A percentile compares a stretch with the other conserved stretches of the same genome.
These are phyloP conservation scores for Conus ventricosus DNA, from an alignment of 1,140 invertebrate genomes.

Conservation along the genomic window DNA sequence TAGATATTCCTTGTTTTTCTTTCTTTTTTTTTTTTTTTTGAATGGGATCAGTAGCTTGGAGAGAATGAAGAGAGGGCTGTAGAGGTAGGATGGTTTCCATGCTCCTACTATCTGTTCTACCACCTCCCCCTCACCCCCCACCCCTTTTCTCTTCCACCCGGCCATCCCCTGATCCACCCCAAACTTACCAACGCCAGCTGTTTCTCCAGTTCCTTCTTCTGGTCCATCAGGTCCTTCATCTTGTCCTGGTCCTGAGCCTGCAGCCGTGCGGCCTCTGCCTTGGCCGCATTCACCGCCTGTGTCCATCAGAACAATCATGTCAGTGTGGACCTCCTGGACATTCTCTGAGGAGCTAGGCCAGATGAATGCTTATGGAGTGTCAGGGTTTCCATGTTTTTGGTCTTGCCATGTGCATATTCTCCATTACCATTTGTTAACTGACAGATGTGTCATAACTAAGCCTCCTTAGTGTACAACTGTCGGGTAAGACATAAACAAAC, in stretches of 20 bases:
- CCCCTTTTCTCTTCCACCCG: too few species aligned
- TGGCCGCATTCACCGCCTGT: conserved; percentile 47
- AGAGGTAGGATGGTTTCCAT: too few species aligned
- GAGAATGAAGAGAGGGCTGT: too few species aligned
- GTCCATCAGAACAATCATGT: neutral
- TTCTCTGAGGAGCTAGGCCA: neutral
- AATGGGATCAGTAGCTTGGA: too few species aligned
- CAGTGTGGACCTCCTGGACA: neutral
- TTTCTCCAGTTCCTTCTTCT: conserved; percentile 63
- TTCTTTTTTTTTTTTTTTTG: too few species aligned
- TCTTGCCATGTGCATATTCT: neutral
- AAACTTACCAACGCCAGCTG: conserved; percentile 52
- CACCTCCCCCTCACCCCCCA: too few species aligned
- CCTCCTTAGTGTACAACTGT: too few species aligned
- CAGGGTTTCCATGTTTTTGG: neutral
- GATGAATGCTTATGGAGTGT: neutral
- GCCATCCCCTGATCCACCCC: too few species aligned
- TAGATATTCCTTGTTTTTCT: too few species aligned
- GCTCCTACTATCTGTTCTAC: too few species aligned
- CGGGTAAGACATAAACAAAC: too few species aligned
- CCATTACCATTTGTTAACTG: neutral
- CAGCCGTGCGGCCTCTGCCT: conserved; percentile 30
- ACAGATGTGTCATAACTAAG: too few species aligned
- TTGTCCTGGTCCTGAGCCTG: conserved; percentile 53
- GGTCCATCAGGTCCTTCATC: conserved; percentile 57